Evolutionary conservation across 92 coral and sea anemone genomes (phyloP).

Genomic region (Paragorgia papillata): DNA sequence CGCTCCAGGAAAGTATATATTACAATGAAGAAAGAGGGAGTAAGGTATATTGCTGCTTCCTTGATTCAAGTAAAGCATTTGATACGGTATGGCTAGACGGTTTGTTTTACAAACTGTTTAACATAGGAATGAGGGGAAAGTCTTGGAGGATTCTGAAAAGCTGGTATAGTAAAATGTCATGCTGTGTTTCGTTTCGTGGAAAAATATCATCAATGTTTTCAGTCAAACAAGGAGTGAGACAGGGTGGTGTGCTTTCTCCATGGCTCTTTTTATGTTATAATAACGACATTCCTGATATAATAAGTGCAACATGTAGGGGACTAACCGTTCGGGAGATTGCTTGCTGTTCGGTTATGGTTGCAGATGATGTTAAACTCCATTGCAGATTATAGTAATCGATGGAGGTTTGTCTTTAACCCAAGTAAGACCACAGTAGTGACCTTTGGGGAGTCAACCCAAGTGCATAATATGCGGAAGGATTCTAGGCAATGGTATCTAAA

Average conservation of each 20-base stretch:
- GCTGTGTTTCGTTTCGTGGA: too few species aligned
- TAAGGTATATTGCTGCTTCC: too few species aligned
- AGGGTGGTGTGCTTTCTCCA: constrained; percentile 39
- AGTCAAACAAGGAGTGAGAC: constrained; percentile 28
- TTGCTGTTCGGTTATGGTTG: constrained; percentile 21
- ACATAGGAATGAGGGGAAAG: too few species aligned
- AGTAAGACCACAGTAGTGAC: constrained; percentile 8
- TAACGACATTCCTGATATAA: constrained; percentile 21
- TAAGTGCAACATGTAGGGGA: constrained; percentile 1
- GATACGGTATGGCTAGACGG: too few species aligned
- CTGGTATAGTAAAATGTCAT: too few species aligned
- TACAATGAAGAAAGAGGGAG: too few species aligned
- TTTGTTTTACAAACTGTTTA: too few species aligned
- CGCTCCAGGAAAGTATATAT: too few species aligned
- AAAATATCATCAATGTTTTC: too few species aligned
- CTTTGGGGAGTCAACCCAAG: constrained; percentile 16
- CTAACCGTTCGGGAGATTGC: not conserved
- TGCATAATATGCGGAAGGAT: not conserved
- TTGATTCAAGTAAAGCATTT: too few species aligned
- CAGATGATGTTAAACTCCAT: constrained; percentile 19
- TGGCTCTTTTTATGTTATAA: constrained; percentile 24
- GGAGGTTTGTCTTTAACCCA: constrained; percentile 13
- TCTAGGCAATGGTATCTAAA: constrained; percentile 19
- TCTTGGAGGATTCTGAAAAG: too few species aligned
- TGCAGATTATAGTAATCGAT: constrained; percentile 11